phyloP scores from a whole-genome alignment of 2,113 vertebrate species.

The Leptobrachium leishanense region DNA sequence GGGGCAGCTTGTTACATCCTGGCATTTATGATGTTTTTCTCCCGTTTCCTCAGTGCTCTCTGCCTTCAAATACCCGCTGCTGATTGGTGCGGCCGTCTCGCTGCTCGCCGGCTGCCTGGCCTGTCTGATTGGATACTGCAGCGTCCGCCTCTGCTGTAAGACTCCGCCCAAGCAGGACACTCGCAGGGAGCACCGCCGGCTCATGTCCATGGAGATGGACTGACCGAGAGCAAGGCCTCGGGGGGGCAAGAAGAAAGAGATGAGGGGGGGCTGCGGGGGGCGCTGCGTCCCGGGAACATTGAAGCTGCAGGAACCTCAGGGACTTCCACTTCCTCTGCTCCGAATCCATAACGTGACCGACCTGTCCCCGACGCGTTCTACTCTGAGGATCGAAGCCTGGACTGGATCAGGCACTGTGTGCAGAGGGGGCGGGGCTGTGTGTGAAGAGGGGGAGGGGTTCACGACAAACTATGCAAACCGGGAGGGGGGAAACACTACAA shows the following conservation, averaged over 20 bases:
- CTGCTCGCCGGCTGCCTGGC: conserved; percentile 82
- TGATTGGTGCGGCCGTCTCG: conserved; percentile 83
- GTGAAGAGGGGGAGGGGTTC: not conserved
- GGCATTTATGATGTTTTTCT: not conserved
- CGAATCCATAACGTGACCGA: not conserved
- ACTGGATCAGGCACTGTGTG: not conserved
- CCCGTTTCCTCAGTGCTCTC: conserved; percentile 73
- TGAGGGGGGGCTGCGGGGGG: too few relatives aligned
- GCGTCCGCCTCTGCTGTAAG: conserved; percentile 86
- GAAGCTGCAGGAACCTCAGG: not conserved
- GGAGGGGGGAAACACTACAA: too few relatives aligned
- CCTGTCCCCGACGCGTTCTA: too few relatives aligned
- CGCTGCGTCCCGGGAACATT: too few relatives aligned
- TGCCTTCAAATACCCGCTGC: conserved; percentile 87
- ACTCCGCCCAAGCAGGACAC: conserved; percentile 71
- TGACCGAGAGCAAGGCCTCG: conserved; percentile 62
- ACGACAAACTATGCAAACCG: not conserved
- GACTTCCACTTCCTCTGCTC: not conserved
- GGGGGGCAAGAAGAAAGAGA: not conserved
- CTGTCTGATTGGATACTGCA: conserved; percentile 89
- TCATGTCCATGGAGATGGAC: conserved; percentile 94
- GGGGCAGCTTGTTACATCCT: too few relatives aligned
- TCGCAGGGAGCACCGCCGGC: conserved; percentile 75
- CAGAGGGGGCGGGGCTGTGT: not conserved
- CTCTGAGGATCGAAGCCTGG: too few relatives aligned